phyloP scores from a whole-genome alignment of 92 coral and sea anemone genomes.

The Phymanthus crucifer region DNA sequence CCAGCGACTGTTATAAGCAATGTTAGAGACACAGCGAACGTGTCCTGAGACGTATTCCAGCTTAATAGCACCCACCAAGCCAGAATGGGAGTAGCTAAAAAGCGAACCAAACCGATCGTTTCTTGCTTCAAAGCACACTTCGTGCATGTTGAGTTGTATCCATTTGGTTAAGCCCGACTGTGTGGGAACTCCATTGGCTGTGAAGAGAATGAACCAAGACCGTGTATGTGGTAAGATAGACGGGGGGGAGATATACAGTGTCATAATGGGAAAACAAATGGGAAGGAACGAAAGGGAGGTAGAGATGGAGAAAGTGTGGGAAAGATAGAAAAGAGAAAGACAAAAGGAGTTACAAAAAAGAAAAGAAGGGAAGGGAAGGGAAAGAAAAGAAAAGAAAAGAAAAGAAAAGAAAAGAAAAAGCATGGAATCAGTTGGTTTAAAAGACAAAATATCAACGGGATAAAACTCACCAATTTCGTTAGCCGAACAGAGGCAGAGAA shows the following conservation, averaged over 20 bases:
- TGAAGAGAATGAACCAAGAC: background rate
- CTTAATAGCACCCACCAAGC: conserved; percentile 40
- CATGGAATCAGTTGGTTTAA: background rate
- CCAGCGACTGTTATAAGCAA: conserved; percentile 72
- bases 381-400: background rate
- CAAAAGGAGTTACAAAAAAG: background rate
- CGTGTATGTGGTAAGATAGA: background rate
- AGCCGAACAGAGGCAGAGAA: background rate
- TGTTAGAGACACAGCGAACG: conserved; percentile 58
- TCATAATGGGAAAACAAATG: background rate
- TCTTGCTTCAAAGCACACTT: conserved; percentile 51
- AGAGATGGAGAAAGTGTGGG: background rate
- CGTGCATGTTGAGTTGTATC: conserved; percentile 44
- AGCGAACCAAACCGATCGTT: conserved; percentile 42
- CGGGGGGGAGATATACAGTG: background rate
- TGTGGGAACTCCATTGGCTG: conserved; percentile 3
- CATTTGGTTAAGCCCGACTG: conserved; percentile 10
- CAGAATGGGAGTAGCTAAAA: conserved; percentile 38
- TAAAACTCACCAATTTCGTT: conserved; percentile 4
- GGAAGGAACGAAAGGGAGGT: background rate
- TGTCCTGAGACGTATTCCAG: conserved; percentile 27
- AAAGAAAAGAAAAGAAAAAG: background rate
- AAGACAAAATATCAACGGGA: background rate
- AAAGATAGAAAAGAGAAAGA: background rate
- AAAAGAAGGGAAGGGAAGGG: background rate